These are phyloP conservation scores for Hyles vespertilio DNA, from an alignment of 1,140 invertebrate genomes.

Conservation along the genomic window DNA sequence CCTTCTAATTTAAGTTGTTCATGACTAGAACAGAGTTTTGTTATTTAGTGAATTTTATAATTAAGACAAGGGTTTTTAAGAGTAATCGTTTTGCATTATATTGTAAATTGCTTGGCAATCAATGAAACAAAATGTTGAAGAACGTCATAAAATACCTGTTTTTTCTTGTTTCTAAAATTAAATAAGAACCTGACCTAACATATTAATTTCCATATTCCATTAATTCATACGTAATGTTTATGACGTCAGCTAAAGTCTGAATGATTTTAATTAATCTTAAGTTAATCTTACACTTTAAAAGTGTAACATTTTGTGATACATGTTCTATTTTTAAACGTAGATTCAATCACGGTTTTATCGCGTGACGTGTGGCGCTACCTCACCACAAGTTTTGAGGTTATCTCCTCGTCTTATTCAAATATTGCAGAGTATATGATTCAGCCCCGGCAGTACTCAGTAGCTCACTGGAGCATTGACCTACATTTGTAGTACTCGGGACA, in stretches of 20 bases:
- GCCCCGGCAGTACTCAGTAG: background rate
- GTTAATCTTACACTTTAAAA: too few relatives aligned
- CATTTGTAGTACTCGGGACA: slow-evolving; percentile 43
- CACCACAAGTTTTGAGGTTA: too few relatives aligned
- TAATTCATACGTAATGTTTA: background rate
- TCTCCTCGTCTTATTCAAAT: background rate
- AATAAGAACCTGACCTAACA: too few relatives aligned
- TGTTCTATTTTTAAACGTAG: too few relatives aligned
- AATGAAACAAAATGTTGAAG: background rate
- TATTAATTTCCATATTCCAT: background rate
- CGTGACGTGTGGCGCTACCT: too few relatives aligned
- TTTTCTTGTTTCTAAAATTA: background rate
- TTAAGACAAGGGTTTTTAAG: too few relatives aligned
- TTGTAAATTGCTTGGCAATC: background rate
- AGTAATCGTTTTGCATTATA: too few relatives aligned
- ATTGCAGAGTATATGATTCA: slow-evolving; percentile 19
- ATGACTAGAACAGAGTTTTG: too few relatives aligned
- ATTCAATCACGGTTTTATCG: too few relatives aligned
- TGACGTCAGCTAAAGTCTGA: background rate
- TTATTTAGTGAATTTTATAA: too few relatives aligned
- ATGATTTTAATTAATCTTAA: background rate
- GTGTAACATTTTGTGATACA: too few relatives aligned
- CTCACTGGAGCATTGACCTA: slow-evolving; percentile 65
- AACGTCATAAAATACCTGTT: background rate
- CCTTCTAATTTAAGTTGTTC: too few relatives aligned